phyloP scores from a whole-genome alignment of 2,113 vertebrate genomes.

The Eudyptes chrysolophus region DNA sequence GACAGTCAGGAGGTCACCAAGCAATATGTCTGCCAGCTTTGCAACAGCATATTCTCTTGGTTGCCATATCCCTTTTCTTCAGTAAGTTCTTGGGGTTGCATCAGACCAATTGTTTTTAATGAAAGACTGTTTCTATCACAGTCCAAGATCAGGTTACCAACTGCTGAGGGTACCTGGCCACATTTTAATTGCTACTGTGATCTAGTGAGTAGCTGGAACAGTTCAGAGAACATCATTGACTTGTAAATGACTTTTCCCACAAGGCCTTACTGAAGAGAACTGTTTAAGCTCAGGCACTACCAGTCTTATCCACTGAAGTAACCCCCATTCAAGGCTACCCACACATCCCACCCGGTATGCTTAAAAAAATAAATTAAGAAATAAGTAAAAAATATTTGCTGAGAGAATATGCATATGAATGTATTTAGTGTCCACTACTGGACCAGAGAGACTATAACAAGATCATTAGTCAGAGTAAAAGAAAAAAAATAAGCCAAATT shows the following conservation, averaged over 20 bases:
- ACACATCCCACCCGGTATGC: accelerated
- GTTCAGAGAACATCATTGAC: background rate
- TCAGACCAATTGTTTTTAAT: background rate
- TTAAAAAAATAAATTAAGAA: background rate
- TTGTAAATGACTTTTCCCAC: background rate
- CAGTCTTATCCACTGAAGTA: background rate
- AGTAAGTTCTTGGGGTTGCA: background rate
- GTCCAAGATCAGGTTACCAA: background rate
- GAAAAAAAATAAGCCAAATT: accelerated
- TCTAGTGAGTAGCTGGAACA: accelerated
- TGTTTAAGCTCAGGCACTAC: background rate
- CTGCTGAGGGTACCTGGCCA: background rate
- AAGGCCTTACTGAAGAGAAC: background rate
- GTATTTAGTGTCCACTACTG: too few relatives aligned
- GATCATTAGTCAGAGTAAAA: background rate
- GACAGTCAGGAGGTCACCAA: background rate
- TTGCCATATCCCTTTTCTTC: background rate
- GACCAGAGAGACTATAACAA: background rate
- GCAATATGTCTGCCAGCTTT: background rate
- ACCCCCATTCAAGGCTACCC: background rate
- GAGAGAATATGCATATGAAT: accelerated
- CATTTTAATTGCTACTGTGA: background rate
- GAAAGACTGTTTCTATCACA: background rate
- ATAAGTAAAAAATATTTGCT: background rate
- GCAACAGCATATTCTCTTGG: background rate